Evolutionary conservation across 2,113 vertebrate species (phyloP), one percentile per base, ranked within the genome.

Genomic region (Gobius niger): DNA sequence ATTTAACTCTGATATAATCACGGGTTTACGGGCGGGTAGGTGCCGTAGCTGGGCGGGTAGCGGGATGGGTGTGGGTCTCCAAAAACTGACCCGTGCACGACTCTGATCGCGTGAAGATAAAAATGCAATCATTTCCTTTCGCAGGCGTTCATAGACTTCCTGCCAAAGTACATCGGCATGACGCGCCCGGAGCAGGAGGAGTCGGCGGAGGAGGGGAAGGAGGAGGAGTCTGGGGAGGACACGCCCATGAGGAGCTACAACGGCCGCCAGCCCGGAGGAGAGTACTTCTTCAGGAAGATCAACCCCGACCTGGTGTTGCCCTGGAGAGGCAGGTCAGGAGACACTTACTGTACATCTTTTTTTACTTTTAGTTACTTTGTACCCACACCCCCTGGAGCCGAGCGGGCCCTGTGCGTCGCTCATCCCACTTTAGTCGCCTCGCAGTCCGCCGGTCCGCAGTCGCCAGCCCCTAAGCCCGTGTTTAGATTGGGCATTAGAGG

Each of bases 231-330:
- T 0, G 73, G 51, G 6, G 81, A 87, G 42, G 85, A 84, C 44
- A 66, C 78, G 0, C 87, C 84, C 44, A n/a, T 65, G 5, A 73
- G 67, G 75, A 72, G 44, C 51, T 72, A 85, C 59, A 76, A 83
- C 34, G 77, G 82, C 10, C 81, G 91, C 24, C 87, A 87, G 49
- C 91, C 92, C 0, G 90, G 90, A 16, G 94, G 95, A 65, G 94
- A 96, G 67, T 97, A 96, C 87, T 95, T 97, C 77, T 91, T 95
- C 71, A 90, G 94, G 7, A 94, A 94, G 80, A 92, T 96, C 53
- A 91, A 93, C 69, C 93, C 80, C 9, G 93, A 95, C 71, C 92
- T 95, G 16, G 91, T 96, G n/a, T 76, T 93, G 56, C 92, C 93
- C 5, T 95, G 94, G 90, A 90, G 88, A 76, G 92, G 91, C 73